Evolutionary conservation across 2,113 vertebrate genomes (phyloP), one percentile per base, ranked within the genome.

Genomic region (Rhabdornis inornatus): DNA sequence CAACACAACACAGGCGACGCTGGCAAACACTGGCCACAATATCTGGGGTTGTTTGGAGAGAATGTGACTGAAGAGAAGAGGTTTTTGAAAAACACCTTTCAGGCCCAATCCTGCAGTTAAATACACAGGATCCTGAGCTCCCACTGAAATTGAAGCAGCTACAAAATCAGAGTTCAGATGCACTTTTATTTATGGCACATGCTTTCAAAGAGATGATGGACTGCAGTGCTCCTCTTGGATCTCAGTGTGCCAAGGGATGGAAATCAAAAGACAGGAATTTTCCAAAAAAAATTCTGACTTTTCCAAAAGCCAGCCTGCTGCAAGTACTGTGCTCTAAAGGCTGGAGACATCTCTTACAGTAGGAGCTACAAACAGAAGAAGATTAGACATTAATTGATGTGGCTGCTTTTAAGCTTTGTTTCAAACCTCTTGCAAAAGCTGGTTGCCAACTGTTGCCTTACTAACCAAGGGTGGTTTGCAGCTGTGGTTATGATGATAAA

Each of bases 301-400:
- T 35, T 79, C 60, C 47, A n/a, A 55, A 94, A 78, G 42, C 40
- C 22, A 8, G 5, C 25, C 25, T 42, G 89, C 56, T 72, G 47
- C 56, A 55, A 44, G 16, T 18, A 16, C 33, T 23, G 30, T 11
- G n/a, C 14, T 10, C 35, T 45, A 18, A 30, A 80, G 37, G 77
- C 25, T 33, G 40, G 0, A 40, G 59, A 35, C 24, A 47, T 7
- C n/a, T 42, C 20, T 7, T 1, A 8, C 0, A 5, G 9, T 11
- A 37, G n/a, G 35, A 5, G 0, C 13, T 59, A 71, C 4, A 68
- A 75, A 60, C 8, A 10, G 50, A 28, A 61, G 52, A 72, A 85
- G 40, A 22, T 42, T 30, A 45, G 76, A 39, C 33, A n/a, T n/a
- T 42, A 27, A 31, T 15, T 16, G 18, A 44, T 49, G 49, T 25